Evolutionary conservation across 2,888 invertebrate genomes (phyloP).

Genomic region (Thysanoteuthis rhombus): DNA sequence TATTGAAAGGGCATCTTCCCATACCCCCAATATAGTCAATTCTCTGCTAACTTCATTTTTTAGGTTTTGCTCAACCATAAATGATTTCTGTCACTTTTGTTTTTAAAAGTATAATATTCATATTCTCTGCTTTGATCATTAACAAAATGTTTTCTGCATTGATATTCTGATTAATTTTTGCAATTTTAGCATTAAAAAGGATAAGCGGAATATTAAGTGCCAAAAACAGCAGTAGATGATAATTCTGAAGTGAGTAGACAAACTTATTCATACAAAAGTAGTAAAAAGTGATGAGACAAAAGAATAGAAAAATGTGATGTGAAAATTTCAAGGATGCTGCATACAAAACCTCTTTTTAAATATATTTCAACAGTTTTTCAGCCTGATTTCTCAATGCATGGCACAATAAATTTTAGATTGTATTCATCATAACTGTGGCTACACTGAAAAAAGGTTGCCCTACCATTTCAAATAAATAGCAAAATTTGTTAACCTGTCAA

Average conservation of each 20-base stretch:
- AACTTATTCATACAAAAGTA: not conserved
- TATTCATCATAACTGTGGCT: not conserved
- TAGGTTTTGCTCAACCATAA: not conserved
- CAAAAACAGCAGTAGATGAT: not conserved
- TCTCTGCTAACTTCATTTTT: no score
- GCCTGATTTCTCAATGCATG: not conserved
- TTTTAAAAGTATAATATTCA: not conserved
- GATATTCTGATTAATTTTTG: not conserved
- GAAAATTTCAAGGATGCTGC: no score
- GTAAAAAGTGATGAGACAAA: conserved; percentile 12
- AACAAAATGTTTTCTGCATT: not conserved
- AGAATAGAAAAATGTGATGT: not conserved
- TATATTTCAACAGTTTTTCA: conserved; percentile 12
- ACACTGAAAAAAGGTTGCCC: not conserved
- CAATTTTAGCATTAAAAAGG: not conserved
- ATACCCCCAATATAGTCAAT: no score
- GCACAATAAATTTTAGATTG: not conserved
- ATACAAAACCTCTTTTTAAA: not conserved
- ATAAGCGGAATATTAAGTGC: no score
- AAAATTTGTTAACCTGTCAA: not conserved
- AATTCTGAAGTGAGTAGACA: not conserved
- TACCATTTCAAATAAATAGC: not conserved
- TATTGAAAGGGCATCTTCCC: no score
- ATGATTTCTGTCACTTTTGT: not conserved
- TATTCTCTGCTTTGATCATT: not conserved